phyloP scores from a whole-genome alignment of 2,113 vertebrate species.

The Eudyptes chrysolophus region DNA sequence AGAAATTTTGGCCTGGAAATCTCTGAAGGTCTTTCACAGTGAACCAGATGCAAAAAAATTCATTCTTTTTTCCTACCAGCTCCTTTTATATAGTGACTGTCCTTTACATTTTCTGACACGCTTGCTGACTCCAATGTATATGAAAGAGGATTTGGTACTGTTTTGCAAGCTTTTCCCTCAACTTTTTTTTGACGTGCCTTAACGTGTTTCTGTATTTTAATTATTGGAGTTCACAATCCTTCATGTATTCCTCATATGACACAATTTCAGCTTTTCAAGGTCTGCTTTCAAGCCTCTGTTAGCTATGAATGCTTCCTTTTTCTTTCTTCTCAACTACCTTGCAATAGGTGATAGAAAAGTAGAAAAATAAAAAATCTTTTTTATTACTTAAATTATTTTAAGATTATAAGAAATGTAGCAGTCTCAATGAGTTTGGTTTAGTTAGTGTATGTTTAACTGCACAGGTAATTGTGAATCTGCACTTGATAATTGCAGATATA shows the following conservation, averaged over 20 bases:
- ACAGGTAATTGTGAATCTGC: neutral
- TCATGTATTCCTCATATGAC: neutral
- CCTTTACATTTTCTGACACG: neutral
- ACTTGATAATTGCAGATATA: neutral
- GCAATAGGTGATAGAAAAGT: neutral
- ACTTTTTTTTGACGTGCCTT: neutral
- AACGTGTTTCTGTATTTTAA: neutral
- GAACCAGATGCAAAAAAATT: neutral
- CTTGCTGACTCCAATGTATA: neutral
- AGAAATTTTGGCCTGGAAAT: neutral
- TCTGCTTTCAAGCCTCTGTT: neutral
- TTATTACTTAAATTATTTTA: neutral
- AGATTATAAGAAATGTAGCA: neutral
- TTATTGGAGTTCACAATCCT: neutral
- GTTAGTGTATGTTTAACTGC: neutral
- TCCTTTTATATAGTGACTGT: neutral
- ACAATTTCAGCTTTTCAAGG: neutral
- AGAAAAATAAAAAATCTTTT: neutral
- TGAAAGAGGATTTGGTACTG: neutral
- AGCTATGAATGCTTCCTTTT: neutral
- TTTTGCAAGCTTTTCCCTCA: neutral
- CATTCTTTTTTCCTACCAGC: neutral
- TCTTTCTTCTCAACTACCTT: neutral
- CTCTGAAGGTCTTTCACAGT: neutral
- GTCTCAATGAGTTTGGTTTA: neutral